Conservation (phyloP, 2,888 invertebrate species). For the Idaea aversata region DNA sequence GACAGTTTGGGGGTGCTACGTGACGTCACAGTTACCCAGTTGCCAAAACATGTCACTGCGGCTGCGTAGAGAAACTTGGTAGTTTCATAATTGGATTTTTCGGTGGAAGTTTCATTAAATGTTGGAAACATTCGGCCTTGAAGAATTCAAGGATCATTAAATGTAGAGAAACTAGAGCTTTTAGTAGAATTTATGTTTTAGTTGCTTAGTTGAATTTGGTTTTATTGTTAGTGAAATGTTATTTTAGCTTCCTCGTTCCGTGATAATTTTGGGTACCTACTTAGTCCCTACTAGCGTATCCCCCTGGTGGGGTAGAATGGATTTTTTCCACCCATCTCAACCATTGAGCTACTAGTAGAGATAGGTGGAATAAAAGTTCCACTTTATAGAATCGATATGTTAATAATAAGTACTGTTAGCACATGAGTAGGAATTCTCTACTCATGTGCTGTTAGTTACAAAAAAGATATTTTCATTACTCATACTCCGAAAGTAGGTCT, state of each 20-base stretch:
- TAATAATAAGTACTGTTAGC: too few relatives aligned
- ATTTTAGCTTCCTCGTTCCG: neutral
- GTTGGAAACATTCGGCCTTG: neutral
- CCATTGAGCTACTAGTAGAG: too few relatives aligned
- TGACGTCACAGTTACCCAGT: constrained; percentile 38
- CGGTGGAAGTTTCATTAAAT: constrained; percentile 1
- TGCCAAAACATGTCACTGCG: constrained; percentile 31
- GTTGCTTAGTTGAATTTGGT: neutral
- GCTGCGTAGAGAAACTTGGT: constrained; percentile 22
- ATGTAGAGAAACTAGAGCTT: neutral
- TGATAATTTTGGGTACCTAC: neutral
- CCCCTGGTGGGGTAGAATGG: too few relatives aligned
- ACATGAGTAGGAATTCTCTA: too few relatives aligned
- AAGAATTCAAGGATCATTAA: neutral
- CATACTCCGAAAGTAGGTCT: too few relatives aligned
- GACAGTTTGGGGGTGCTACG: constrained; percentile 28
- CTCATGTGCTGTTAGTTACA: too few relatives aligned
- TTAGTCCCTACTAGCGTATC: too few relatives aligned
- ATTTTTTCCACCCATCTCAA: too few relatives aligned
- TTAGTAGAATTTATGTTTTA: neutral
- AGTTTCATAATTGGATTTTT: neutral
- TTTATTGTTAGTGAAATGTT: neutral
- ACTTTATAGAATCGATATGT: too few relatives aligned
- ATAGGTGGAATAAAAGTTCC: too few relatives aligned
- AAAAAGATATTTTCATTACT: too few relatives aligned